Percentiles rank a stretch among this genome's conserved stretches.
Evolutionary conservation across 2,113 vertebrate genomes (phyloP).

Genomic region (Burhinus oedicnemus): DNA sequence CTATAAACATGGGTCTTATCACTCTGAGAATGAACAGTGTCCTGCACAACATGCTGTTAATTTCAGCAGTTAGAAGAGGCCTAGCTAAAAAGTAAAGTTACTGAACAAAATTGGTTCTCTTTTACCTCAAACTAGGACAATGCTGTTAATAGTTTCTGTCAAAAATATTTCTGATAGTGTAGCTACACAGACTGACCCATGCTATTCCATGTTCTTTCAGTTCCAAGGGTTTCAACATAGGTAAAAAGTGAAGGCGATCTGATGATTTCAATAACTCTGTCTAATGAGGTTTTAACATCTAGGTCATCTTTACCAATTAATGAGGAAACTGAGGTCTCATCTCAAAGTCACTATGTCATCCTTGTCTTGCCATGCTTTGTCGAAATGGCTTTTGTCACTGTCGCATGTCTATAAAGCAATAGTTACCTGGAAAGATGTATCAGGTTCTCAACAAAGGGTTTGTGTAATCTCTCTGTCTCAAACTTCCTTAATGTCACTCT

Average conservation of each 20-base stretch:
- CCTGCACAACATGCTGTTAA: no score
- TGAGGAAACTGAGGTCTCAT: neutral
- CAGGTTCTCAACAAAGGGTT: neutral
- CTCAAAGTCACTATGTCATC: neutral
- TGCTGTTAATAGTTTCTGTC: neutral
- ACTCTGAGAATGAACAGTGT: no score
- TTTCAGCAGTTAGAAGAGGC: no score
- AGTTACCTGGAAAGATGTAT: neutral
- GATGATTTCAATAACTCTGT: neutral
- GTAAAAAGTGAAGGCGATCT: neutral
- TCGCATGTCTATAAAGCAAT: neutral
- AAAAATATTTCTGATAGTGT: neutral
- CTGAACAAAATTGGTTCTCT: no score
- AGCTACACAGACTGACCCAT: neutral
- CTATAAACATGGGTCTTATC: no score
- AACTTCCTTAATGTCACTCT: neutral
- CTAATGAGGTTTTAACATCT: neutral
- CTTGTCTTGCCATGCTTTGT: neutral
- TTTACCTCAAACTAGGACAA: no score
- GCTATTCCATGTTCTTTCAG: neutral
- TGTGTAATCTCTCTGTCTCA: neutral
- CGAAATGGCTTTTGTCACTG: neutral
- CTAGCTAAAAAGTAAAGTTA: no score
- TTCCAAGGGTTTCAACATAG: neutral
- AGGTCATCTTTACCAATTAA: neutral